Evolutionary conservation across 2,113 vertebrate species (phyloP).

Genomic region (Takifugu bimaculatus): DNA sequence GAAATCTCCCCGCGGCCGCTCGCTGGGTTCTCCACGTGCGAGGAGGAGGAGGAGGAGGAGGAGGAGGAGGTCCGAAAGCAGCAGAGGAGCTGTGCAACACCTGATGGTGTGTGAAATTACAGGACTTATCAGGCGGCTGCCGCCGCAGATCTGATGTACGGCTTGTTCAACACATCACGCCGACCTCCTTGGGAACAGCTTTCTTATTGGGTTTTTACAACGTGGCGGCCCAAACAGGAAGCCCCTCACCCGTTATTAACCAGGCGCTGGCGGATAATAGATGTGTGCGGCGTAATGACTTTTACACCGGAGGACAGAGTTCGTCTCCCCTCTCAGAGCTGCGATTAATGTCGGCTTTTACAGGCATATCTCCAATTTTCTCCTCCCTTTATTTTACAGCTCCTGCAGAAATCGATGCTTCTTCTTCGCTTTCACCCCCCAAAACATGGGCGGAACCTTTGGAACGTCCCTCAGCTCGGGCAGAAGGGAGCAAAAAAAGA

Average conservation of each 20-base stretch:
- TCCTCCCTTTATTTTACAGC: neutral
- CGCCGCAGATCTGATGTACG: conserved; percentile 3
- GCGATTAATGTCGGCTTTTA: conserved; percentile 10
- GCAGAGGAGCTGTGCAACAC: neutral
- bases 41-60: neutral
- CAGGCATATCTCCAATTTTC: neutral
- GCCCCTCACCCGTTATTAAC: conserved; percentile 1
- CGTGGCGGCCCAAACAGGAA: neutral
- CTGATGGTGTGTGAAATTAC: neutral
- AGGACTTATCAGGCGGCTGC: conserved; percentile 3
- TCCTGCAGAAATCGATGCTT: conserved; percentile 1
- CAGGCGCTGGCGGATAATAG: neutral
- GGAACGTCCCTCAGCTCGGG: no score
- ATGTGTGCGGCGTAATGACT: conserved; percentile 14
- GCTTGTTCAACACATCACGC: neutral
- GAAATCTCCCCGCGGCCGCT: conserved; percentile 7
- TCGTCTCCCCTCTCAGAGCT: neutral
- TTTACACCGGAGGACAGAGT: conserved; percentile 12
- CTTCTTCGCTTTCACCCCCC: neutral
- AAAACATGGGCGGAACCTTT: no score
- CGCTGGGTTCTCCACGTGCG: neutral
- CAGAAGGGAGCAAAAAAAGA: no score
- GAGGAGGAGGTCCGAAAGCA: neutral
- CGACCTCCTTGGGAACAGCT: neutral
- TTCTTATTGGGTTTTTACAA: conserved; percentile 14